Percentiles rank a stretch among this genome's conserved stretches.
phyloP scores from a whole-genome alignment of 2,888 invertebrate genomes.

The Ectemnius lituratus region DNA sequence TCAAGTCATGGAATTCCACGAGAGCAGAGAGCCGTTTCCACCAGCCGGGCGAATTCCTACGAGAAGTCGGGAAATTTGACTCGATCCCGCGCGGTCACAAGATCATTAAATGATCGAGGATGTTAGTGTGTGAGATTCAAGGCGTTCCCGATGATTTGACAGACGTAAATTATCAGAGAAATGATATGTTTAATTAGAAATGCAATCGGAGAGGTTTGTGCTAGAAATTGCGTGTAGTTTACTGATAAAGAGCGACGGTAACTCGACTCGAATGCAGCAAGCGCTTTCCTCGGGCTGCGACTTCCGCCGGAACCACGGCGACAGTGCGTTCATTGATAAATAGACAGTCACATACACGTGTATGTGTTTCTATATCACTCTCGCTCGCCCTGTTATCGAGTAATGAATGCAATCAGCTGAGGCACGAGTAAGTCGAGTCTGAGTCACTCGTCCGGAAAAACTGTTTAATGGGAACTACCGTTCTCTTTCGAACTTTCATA shows the following conservation, averaged over 20 bases:
- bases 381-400: slow-evolving; percentile 10
- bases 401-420: background rate
- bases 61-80: too few species aligned
- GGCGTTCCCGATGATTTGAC: too few species aligned
- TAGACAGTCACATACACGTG: background rate
- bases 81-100: too few species aligned
- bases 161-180: too few species aligned
- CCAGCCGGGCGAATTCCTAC: too few species aligned
- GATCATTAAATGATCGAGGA: too few species aligned
- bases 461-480: background rate
- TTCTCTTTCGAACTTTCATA: background rate
- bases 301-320: slow-evolving; percentile 45
- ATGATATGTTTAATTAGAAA: too few species aligned
- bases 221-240: background rate
- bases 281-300: slow-evolving; percentile 35
- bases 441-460: too few species aligned
- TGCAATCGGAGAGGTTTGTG: background rate
- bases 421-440: background rate
- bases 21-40: too few species aligned
- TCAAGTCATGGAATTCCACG: too few species aligned
- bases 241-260: slow-evolving; percentile 26
- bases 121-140: too few species aligned
- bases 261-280: slow-evolving; percentile 24
- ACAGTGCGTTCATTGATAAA: slow-evolving; percentile 39
- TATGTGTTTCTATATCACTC: slow-evolving; percentile 5